Conservation (phyloP, 2,113 vertebrate genomes). For the Sprattus sprattus region DNA sequence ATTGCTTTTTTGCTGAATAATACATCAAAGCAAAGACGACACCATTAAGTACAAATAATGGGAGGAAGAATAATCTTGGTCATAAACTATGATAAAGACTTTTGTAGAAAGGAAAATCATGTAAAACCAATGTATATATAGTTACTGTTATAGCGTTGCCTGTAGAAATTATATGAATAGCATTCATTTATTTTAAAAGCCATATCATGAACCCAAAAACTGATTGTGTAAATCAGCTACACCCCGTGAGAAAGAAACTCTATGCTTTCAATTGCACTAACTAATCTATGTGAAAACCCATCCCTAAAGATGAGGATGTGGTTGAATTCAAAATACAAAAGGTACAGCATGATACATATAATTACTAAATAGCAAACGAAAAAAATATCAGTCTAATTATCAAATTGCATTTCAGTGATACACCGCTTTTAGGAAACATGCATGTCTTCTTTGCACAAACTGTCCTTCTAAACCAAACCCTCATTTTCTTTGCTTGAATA, state of each 20-base stretch:
- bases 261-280: background rate
- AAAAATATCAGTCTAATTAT: background rate
- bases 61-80: background rate
- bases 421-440: background rate
- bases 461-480: conserved; percentile 38
- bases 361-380: background rate
- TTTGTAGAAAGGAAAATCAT: background rate
- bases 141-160: background rate
- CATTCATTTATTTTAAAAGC: background rate
- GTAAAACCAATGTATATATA: background rate
- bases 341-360: background rate
- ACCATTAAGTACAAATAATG: conserved; percentile 8
- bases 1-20: conserved; percentile 19
- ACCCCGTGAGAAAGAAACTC: background rate
- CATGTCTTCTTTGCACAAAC: background rate
- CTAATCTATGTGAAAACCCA: background rate
- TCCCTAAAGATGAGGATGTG: background rate
- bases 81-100: background rate
- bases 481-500: conserved; percentile 50
- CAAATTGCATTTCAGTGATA: background rate
- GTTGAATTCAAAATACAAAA: background rate
- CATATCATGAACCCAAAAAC: background rate
- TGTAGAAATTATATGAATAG: background rate
- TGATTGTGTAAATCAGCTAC: background rate
- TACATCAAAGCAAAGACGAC: background rate